Conservation (phyloP, 2,113 vertebrate genomes). For the Mustela nigripes region DNA sequence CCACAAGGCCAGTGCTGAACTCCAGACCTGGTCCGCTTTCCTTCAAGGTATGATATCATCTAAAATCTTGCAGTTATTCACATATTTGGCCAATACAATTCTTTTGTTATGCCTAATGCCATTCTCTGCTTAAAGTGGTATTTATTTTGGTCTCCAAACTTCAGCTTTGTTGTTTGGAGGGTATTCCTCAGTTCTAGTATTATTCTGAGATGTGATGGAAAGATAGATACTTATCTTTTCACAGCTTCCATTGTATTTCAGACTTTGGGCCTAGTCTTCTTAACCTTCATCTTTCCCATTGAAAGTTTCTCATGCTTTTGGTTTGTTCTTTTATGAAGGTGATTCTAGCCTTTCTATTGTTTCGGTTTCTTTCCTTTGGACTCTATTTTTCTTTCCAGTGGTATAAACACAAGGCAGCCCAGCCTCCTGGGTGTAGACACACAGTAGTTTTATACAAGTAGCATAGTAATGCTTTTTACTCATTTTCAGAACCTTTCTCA, state of each 20-base stretch:
- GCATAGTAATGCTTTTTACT: neutral
- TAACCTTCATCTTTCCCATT: neutral
- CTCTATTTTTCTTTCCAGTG: neutral
- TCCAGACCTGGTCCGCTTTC: neutral
- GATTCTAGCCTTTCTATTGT: neutral
- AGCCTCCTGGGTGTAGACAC: neutral
- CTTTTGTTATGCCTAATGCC: neutral
- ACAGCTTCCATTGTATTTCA: neutral
- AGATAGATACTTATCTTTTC: neutral
- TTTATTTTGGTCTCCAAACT: slow-evolving; percentile 4
- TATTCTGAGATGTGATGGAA: neutral
- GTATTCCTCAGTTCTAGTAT: neutral
- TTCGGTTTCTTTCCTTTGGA: neutral
- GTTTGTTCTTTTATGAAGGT: neutral
- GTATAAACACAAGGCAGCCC: neutral
- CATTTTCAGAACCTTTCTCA: slow-evolving; percentile 5
- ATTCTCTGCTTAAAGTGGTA: neutral
- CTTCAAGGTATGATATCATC: neutral
- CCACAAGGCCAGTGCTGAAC: neutral
- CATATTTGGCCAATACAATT: neutral
- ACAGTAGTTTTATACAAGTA: neutral
- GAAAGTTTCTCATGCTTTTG: neutral
- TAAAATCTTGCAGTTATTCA: neutral
- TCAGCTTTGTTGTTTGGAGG: neutral
- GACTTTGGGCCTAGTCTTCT: neutral